Conservation (phyloP, 1,140 invertebrate species). For the Hylaeus volcanicus region DNA sequence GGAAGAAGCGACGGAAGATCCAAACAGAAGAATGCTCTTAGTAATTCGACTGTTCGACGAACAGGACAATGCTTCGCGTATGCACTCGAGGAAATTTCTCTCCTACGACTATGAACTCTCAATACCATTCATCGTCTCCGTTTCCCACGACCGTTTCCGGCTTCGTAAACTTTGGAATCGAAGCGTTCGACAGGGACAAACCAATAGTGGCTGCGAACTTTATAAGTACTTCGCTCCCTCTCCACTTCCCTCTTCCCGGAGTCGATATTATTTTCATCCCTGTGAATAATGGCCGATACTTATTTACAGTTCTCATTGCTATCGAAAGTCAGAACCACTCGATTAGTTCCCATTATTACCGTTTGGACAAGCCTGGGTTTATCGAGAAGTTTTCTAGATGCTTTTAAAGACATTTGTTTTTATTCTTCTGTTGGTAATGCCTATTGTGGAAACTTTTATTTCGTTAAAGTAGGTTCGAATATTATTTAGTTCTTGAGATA, state of each 20-base stretch:
- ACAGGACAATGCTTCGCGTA: background rate
- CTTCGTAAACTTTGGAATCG: constrained; percentile 47
- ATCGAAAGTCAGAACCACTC: background rate
- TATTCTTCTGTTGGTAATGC: too few species aligned
- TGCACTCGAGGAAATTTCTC: constrained; percentile 1
- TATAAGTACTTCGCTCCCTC: constrained; percentile 41
- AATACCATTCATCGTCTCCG: constrained; percentile 18
- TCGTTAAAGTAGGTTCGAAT: too few species aligned
- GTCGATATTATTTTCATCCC: constrained; percentile 2
- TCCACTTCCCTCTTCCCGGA: background rate
- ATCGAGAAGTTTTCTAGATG: too few species aligned
- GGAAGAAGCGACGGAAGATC: background rate
- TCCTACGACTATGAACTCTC: constrained; percentile 12
- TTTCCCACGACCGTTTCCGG: background rate
- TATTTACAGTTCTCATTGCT: background rate
- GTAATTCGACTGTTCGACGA: constrained; percentile 53
- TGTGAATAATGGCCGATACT: background rate
- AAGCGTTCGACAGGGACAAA: constrained; percentile 19
- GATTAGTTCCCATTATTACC: constrained; percentile 25
- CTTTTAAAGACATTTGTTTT: too few species aligned
- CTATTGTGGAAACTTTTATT: too few species aligned
- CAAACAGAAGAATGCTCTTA: constrained; percentile 51
- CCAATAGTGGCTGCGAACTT: constrained; percentile 49
- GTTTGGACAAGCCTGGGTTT: too few species aligned
- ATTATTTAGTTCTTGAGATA: too few species aligned